Evolutionary conservation across 1,140 invertebrate species (phyloP), one percentile per base, ranked within the genome.

Genomic region (Hesperophylax magnus): DNA sequence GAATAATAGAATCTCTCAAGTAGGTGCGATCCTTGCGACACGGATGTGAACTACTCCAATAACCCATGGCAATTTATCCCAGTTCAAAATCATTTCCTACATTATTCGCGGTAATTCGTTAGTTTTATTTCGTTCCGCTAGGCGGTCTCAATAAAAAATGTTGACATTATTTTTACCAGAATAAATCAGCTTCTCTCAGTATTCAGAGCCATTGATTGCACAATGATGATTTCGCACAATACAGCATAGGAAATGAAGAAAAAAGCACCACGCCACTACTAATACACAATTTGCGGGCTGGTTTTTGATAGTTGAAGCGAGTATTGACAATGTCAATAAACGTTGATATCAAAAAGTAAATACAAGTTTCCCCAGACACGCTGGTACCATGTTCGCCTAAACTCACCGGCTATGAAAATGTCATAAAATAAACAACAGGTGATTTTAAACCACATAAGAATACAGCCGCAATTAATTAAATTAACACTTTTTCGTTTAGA

Each of bases 351-450:
- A 61, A 61, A 22, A 61, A 24, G 58, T 61, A 61, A 61, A 61
- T 61, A 61, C 58, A 61, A 60, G 24, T 61, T 24, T 20, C 2
- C 18, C 58, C 58, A 72, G 71, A 75, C 71, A 75, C 53, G 71
- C 71, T 34, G 53, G 54, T 17, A 75, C n/a, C 69, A 67, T 72
- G 34, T 72, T 11, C 47, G 27, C 56, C 71, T 47, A 53, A 53
- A 56, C 71, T 75, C 31, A 75, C 71, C 71, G 71, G 71, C 52
- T 18, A 56, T 31, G 24, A 31, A 54, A 75, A 72, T 52, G 47
- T 20, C 18, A 20, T 18, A 53, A 72, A 72, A 58, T 24, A 56
- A 54, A 75, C 71, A 75, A 27, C 20, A 31, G 34, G 22, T 15
- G 31, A 53, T 20, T 47, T 27, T 11, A 58, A 61, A 27, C n/a